Evolutionary conservation across 2,797 vertebrate genomes (phyloP).

Genomic region (Sebastes paucispinis): DNA sequence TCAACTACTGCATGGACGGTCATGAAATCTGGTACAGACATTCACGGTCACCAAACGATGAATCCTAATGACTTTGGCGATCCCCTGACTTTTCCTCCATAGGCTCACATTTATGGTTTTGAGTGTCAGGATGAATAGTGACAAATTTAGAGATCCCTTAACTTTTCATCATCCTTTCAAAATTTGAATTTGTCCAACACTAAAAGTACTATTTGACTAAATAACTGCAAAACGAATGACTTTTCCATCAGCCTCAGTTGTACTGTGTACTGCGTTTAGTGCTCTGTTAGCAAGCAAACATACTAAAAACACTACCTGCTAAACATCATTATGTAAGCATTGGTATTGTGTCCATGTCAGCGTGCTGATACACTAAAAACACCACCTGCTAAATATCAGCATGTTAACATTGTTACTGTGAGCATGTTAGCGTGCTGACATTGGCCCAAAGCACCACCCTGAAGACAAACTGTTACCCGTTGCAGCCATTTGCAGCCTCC

Average conservation of each 20-base stretch:
- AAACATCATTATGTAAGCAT: background rate
- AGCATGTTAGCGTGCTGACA: background rate
- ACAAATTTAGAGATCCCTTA: background rate
- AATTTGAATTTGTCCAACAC: background rate
- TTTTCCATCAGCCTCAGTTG: too few relatives aligned
- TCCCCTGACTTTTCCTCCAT: background rate
- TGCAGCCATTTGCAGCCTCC: background rate
- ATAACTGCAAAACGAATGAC: background rate
- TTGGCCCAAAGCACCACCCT: background rate
- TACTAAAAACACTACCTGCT: background rate
- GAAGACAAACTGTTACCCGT: background rate
- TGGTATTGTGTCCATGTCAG: background rate
- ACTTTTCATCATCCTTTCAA: background rate
- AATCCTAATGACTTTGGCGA: background rate
- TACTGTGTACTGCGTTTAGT: too few relatives aligned
- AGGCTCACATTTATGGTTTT: background rate
- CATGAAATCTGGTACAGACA: too few relatives aligned
- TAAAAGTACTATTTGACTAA: background rate
- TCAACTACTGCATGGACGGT: too few relatives aligned
- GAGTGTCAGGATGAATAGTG: background rate
- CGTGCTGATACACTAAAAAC: background rate
- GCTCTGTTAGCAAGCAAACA: too few relatives aligned
- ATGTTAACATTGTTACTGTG: background rate
- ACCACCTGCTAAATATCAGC: background rate
- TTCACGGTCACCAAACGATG: background rate